Base-by-base conservation (phyloP, 1,140 invertebrate species). In the Conus ventricosus region DNA sequence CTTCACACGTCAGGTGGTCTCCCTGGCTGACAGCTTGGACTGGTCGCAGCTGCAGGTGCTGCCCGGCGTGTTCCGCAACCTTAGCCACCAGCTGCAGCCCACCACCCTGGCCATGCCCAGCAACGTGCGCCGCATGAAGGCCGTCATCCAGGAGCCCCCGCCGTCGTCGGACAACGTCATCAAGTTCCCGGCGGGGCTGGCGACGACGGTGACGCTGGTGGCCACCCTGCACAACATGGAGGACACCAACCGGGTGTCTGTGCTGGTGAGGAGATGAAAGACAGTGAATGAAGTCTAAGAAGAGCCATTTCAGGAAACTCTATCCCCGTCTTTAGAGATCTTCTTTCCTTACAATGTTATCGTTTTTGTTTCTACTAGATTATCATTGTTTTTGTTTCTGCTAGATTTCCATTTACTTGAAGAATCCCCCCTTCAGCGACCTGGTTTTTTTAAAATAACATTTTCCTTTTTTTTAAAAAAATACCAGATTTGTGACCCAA, bases 161-260 rank as follows among this genome's bases (percentile, higher is more conserved):
- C 97, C 97, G 6, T 97, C 97, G 92, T 96, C 96, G 25, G 98
- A 99, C 94, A 97, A 96, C 85, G 97, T 98, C 11, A 94, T 98
- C n/a, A 98, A 99, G 94, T 99, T 99, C 93, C 98, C 98, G 27
- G 98, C 98, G 0, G 98, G 98, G 0, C 96, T 99, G 0, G 96
- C 99, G 53, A 96, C 98, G 60, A 97, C 97, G 27, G 97, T 99
- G 54, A 97, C 97, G 15, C 95, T 99, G 67, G 97, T 98, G 92
- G 98, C 97, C 0, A 97, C 98, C 94, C 96, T 99, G 88, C 96
- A 97, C 80, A 97, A 98, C 95, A 95, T 99, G 81, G 96, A 96
- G 39, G 97, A 98, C 94, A 95, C 97, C 5, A 95, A 95, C 88
- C 96, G 96, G 88, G 95, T 99, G 84, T 96, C 98, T 88, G 96